Evolutionary conservation across 2,797 vertebrate genomes (phyloP).

Genomic region (Zalophus californianus): DNA sequence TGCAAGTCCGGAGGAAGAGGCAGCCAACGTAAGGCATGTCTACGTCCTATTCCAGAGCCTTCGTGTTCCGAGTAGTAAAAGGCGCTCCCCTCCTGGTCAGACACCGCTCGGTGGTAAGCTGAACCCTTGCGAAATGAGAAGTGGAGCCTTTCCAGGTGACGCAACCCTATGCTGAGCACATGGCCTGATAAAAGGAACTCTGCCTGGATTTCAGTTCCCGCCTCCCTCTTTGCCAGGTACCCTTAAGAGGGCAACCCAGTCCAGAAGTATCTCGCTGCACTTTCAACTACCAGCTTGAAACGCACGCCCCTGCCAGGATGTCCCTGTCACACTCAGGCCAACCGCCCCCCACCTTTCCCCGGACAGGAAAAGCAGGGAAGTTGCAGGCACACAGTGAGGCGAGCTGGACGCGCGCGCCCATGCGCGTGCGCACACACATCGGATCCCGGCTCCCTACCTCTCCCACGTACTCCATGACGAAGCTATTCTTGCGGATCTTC

Average conservation of each 20-base stretch:
- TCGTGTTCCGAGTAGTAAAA: not conserved
- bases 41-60: not conserved
- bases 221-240: not conserved
- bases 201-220: slow-evolving; percentile 33
- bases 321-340: not conserved
- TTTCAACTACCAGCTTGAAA: slow-evolving; percentile 21
- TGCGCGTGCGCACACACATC: not conserved
- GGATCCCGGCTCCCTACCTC: slow-evolving; percentile 89
- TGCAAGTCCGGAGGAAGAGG: not conserved
- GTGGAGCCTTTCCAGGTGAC: slow-evolving; percentile 25
- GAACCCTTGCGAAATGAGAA: slow-evolving; percentile 45
- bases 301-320: not conserved
- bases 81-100: not conserved
- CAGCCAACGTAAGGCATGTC: not conserved
- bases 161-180: not conserved
- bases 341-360: not conserved
- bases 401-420: not conserved
- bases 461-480: slow-evolving; percentile 97
- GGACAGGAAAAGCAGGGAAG: slow-evolving; percentile 7
- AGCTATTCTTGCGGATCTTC: slow-evolving; percentile 93
- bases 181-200: slow-evolving; percentile 13
- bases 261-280: not conserved
- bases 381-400: not conserved
- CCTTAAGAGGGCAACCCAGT: not conserved
- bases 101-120: not conserved